Percentiles rank a stretch among this genome's conserved stretches.
Evolutionary conservation across 2,113 vertebrate species (phyloP).

Genomic region (Planiliza haematocheilus): DNA sequence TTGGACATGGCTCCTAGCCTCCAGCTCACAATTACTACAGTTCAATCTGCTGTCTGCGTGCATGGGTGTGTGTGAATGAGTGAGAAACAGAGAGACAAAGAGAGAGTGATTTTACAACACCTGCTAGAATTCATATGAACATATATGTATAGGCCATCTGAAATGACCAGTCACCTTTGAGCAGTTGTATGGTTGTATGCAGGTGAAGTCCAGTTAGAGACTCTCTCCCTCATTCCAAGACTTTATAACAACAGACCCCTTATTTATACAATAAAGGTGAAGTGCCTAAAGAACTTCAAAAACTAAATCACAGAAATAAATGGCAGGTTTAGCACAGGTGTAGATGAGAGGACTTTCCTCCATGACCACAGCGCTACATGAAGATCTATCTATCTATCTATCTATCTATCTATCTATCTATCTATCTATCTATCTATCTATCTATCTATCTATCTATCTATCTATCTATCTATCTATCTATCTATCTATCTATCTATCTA

Average conservation of each 20-base stretch:
- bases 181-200: too few species aligned
- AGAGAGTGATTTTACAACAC: neutral
- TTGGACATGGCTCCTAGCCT: conserved; percentile 56
- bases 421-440: conserved; percentile 13
- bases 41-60: conserved; percentile 14
- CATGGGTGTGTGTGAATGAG: neutral
- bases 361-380: too few species aligned
- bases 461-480: conserved; percentile 8
- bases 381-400: neutral
- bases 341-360: too few species aligned
- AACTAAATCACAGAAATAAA: too few species aligned
- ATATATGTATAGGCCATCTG: too few species aligned
- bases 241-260: too few species aligned
- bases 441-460: conserved; percentile 20
- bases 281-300: too few species aligned
- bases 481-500: neutral
- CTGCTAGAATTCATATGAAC: neutral
- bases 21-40: conserved; percentile 39
- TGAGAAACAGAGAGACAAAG: neutral
- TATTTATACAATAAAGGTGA: too few species aligned
- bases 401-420: conserved; percentile 21
- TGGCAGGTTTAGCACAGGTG: too few species aligned
- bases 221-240: too few species aligned
- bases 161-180: too few species aligned
- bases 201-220: too few species aligned